Evolutionary conservation across 2,797 vertebrate genomes (phyloP).

Genomic region (Jordanella pulchra): DNA sequence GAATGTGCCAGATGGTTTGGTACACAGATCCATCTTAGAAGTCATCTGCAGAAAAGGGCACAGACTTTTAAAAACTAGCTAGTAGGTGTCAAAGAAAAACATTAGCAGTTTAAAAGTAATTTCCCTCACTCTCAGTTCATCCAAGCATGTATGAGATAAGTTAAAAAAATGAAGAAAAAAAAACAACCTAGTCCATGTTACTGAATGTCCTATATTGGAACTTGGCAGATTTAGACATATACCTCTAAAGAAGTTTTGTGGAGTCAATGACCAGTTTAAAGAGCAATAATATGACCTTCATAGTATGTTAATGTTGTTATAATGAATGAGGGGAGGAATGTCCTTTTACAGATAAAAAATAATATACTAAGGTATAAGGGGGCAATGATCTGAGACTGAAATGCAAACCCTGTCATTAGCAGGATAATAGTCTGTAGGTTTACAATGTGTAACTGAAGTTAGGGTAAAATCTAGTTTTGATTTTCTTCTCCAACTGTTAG

Average conservation of each 20-base stretch:
- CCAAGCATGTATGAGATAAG: neutral
- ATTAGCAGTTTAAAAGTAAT: neutral
- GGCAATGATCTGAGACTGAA: conserved; percentile 49
- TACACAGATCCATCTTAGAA: conserved; percentile 12
- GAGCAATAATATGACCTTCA: neutral
- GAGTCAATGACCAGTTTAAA: neutral
- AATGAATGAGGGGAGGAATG: neutral
- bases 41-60: conserved; percentile 12
- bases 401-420: conserved; percentile 63
- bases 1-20: conserved; percentile 15
- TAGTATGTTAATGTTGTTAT: neutral
- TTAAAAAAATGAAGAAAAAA: neutral
- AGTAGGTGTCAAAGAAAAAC: neutral
- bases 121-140: neutral
- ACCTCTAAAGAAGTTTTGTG: neutral
- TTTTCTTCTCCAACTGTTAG: conserved; percentile 59
- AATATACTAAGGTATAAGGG: conserved; percentile 30
- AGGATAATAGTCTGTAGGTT: conserved; percentile 54
- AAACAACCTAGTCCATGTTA: neutral
- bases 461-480: conserved; percentile 39
- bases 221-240: neutral
- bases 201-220: neutral
- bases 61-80: conserved; percentile 11
- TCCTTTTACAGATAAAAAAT: conserved; percentile 44
- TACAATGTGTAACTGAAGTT: conserved; percentile 57